Evolutionary conservation across 2,888 invertebrate species (phyloP).

Genomic region (Drosophila cognata): DNA sequence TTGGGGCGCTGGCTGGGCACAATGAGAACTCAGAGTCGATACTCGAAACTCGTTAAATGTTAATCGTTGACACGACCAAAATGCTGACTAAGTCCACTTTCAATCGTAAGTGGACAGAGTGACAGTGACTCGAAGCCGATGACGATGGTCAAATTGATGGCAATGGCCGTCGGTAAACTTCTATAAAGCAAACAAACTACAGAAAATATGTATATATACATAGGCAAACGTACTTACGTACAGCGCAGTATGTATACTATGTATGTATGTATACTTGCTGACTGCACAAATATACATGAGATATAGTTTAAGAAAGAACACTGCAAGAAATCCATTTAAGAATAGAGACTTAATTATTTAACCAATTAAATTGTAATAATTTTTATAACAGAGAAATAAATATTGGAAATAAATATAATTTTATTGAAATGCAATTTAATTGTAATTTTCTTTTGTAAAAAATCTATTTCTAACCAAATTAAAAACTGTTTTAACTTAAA

Average conservation of each 20-base stretch:
- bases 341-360: not conserved
- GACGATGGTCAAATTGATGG: constrained; percentile 24
- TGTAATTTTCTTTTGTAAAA: not conserved
- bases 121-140: constrained; percentile 33
- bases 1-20: constrained; percentile 39
- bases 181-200: constrained; percentile 46
- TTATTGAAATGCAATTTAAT: not conserved
- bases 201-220: constrained; percentile 17
- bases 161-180: constrained; percentile 40
- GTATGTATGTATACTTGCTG: constrained; percentile 20
- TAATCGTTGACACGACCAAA: constrained; percentile 79
- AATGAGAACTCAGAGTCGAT: constrained; percentile 37
- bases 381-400: not conserved
- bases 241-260: constrained; percentile 20
- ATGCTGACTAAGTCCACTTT: constrained; percentile 67
- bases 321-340: not conserved
- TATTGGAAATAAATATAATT: not conserved
- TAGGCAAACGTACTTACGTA: constrained; percentile 19
- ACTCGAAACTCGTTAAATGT: constrained; percentile 72
- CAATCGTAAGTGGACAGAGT: constrained; percentile 36
- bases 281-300: not conserved
- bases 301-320: not conserved
- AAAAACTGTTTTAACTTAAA: not conserved
- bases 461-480: not conserved
- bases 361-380: not conserved